Base-by-base conservation (phyloP, 2,888 invertebrate genomes). In the Drosophila putrida region DNA sequence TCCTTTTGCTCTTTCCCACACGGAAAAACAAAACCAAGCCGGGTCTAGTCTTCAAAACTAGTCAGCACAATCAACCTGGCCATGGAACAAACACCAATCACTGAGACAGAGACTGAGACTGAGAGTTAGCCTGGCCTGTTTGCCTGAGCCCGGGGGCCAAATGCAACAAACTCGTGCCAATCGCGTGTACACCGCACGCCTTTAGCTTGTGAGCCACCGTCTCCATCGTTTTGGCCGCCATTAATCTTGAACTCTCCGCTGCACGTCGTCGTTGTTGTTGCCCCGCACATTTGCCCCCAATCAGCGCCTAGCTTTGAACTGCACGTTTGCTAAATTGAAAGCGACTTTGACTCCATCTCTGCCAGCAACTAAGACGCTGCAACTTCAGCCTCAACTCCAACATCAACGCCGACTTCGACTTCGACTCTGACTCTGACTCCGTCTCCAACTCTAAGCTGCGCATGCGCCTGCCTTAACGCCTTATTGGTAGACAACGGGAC, bases 111-210 rank as follows among this genome's bases (percentile, higher is more conserved):
- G 27, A 43, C 50, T 39, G 15, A 28, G 27, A 11, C 27, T 15
- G 13, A 51, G 44, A 9, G 36, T 13, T 15, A 51, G 39, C 5
- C 51, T 9, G 11, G 66, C 60, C 74, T 39, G 47, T 59, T 53
- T 39, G 64, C 51, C 69, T 50, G 54, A 57, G 20, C 20, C 75
- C 67, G 43, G 57, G 63, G 71, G 72, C 75, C 61, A 70, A 69
- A 60, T 71, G 78, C 72, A 78, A 57, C 71, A 85, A 91, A 89
- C 92, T 91, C 92, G 92, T 92, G 92, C 92, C 92, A 90, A 91
- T 92, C 92, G 92, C 92, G 92, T 92, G 92, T 90, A 90, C 89
- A 90, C 90, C 89, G 91, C 89, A 90, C 87, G 92, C 90, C 84
- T 88, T 78, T 76, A 70, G 70, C 75, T 74, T 80, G 71, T 43